These are phyloP conservation scores for Tragopan temminckii DNA, from an alignment of 2,797 vertebrate species.

Conservation along the genomic window DNA sequence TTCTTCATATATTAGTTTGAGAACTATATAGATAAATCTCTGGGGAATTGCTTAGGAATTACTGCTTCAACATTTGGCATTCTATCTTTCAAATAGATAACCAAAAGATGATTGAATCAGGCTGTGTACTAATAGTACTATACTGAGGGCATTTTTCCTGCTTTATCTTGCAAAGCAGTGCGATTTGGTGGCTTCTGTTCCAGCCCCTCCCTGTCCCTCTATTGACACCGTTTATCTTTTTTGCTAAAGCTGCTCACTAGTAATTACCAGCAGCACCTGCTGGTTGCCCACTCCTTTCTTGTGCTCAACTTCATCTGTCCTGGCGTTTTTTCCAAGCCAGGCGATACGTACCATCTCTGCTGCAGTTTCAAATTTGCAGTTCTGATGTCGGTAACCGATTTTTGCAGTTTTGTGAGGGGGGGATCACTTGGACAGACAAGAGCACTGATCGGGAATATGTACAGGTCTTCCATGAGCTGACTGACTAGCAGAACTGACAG, in stretches of 20 bases:
- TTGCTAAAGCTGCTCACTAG: background rate
- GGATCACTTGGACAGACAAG: background rate
- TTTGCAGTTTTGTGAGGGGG: background rate
- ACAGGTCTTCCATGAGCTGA: background rate
- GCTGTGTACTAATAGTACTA: background rate
- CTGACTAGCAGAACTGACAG: background rate
- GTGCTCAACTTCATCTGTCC: background rate
- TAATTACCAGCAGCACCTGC: background rate
- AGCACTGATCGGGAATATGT: background rate
- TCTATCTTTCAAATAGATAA: background rate
- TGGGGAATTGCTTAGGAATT: background rate
- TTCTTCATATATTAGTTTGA: background rate
- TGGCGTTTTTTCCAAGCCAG: background rate
- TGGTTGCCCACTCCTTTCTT: background rate
- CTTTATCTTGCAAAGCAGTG: background rate
- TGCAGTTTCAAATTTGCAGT: background rate
- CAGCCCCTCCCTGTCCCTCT: background rate
- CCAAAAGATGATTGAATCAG: background rate
- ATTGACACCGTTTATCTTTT: background rate
- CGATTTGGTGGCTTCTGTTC: background rate
- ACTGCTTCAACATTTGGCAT: background rate
- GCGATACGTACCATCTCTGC: background rate
- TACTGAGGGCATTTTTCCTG: background rate
- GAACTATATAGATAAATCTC: background rate
- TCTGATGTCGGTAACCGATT: fast-evolving